phyloP scores from a whole-genome alignment of 2,888 invertebrate genomes.

The Tetragnatha montana region DNA sequence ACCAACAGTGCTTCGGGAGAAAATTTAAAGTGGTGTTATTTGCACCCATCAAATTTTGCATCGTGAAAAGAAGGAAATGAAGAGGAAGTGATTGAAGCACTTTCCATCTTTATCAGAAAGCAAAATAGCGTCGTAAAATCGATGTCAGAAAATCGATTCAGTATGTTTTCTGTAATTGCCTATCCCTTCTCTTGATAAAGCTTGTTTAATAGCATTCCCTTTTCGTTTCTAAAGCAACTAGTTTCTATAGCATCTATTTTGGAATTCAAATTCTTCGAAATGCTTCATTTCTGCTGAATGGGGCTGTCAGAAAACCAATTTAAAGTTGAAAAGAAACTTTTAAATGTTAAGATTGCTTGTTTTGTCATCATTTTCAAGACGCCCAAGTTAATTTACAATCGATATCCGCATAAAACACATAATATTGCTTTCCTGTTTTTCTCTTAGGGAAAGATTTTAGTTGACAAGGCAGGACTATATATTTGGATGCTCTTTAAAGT shows the following conservation, averaged over 20 bases:
- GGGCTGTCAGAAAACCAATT: constrained; percentile 52
- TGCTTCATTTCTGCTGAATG: constrained; percentile 38
- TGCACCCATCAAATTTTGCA: background rate
- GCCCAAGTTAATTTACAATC: background rate
- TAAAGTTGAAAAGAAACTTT: constrained; percentile 46
- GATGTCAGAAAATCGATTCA: constrained; percentile 48
- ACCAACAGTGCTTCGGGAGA: too few relatives aligned
- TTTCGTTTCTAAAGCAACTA: constrained; percentile 29
- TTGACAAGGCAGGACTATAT: too few relatives aligned
- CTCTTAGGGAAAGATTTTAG: background rate
- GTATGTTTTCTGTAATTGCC: constrained; percentile 56
- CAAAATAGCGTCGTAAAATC: constrained; percentile 36
- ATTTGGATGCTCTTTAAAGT: too few relatives aligned
- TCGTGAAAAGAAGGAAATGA: background rate
- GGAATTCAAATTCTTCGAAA: constrained; percentile 34
- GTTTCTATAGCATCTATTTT: constrained; percentile 37
- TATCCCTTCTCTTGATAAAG: constrained; percentile 42
- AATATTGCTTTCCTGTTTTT: background rate
- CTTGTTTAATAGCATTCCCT: constrained; percentile 37
- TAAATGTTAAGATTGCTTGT: constrained; percentile 36
- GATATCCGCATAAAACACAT: background rate
- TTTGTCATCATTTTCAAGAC: constrained; percentile 12
- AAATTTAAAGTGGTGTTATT: background rate
- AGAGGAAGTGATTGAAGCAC: constrained; percentile 1
- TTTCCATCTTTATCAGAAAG: constrained; percentile 27